A percentile compares a stretch with the other conserved stretches of the same genome.
Conservation (phyloP, 2,113 vertebrate species). For the Isichthys henryi region DNA sequence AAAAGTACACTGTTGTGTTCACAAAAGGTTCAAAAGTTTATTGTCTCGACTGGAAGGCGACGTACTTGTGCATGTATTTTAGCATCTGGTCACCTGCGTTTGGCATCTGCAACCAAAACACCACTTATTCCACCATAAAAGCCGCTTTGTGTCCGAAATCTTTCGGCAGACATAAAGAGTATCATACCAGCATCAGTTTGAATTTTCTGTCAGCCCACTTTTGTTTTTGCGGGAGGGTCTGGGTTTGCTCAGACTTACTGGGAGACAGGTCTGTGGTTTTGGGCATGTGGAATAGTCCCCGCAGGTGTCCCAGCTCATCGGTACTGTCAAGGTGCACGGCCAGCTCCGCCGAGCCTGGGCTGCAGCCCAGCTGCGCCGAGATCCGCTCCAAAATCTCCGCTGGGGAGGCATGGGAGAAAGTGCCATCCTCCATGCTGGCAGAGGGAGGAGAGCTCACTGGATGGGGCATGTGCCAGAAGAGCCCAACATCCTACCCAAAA, state of each 20-base stretch:
- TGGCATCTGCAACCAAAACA: neutral
- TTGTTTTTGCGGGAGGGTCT: neutral
- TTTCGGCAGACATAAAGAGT: neutral
- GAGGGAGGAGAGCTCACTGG: neutral
- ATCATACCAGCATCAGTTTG: neutral
- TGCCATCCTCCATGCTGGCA: constrained; percentile 44
- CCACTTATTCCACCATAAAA: neutral
- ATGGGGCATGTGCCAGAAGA: neutral
- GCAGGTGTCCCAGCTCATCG: constrained; percentile 68
- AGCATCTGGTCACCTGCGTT: neutral
- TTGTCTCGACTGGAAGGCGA: neutral
- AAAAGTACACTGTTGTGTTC: neutral
- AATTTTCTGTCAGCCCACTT: neutral
- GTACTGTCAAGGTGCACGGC: constrained; percentile 69
- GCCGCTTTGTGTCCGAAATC: neutral
- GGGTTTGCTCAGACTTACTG: constrained; percentile 60
- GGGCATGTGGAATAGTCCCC: constrained; percentile 69
- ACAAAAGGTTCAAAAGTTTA: neutral
- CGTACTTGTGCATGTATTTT: neutral
- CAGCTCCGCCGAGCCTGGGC: constrained; percentile 55
- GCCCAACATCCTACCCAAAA: neutral
- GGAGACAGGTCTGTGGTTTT: constrained; percentile 72
- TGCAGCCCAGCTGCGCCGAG: constrained; percentile 60
- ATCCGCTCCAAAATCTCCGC: constrained; percentile 50
- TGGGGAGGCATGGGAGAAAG: constrained; percentile 32